Evolutionary conservation across 1,140 invertebrate genomes (phyloP).

Genomic region (Luehdorfia chinensis): DNA sequence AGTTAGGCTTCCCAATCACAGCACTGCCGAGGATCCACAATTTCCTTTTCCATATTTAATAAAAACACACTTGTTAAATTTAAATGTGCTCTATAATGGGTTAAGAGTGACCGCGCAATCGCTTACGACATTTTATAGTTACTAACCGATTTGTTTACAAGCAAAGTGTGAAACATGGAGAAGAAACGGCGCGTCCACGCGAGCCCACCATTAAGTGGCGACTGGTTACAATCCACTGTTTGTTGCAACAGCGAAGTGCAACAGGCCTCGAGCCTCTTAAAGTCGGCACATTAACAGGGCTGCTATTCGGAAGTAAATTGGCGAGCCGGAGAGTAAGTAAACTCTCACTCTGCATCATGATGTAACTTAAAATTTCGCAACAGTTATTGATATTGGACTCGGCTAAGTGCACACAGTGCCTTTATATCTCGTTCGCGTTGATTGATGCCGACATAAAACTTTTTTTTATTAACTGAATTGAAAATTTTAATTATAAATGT

Average conservation of each 20-base stretch:
- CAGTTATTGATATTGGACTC: too few relatives aligned
- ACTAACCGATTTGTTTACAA: slow-evolving; percentile 26
- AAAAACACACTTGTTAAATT: background rate
- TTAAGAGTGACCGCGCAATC: slow-evolving; percentile 21
- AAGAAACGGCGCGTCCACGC: slow-evolving; percentile 50
- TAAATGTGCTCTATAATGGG: background rate
- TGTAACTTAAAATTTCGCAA: too few relatives aligned
- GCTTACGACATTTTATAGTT: slow-evolving; percentile 42
- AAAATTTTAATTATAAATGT: too few relatives aligned
- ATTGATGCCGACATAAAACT: too few relatives aligned
- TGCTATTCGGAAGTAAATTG: slow-evolving; percentile 63
- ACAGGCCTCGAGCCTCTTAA: slow-evolving; percentile 29
- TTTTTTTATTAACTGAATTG: too few relatives aligned
- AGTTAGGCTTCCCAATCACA: slow-evolving; percentile 59
- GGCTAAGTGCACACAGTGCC: too few relatives aligned
- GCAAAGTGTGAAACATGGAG: slow-evolving; percentile 24
- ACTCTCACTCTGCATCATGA: slow-evolving; percentile 49
- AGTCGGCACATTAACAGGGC: slow-evolving; percentile 26
- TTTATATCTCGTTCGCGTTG: too few relatives aligned
- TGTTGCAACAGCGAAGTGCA: slow-evolving; percentile 50
- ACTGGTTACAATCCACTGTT: slow-evolving; percentile 50
- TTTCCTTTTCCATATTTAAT: slow-evolving; percentile 39
- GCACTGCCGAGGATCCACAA: slow-evolving; percentile 33
- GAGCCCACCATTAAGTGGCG: slow-evolving; percentile 59
- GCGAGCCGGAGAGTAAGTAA: slow-evolving; percentile 29